A percentile compares a stretch with the other conserved stretches of the same genome.
These are phyloP conservation scores for Cynopterus sphinx DNA, from an alignment of 2,797 vertebrate species.

Conservation along the genomic window DNA sequence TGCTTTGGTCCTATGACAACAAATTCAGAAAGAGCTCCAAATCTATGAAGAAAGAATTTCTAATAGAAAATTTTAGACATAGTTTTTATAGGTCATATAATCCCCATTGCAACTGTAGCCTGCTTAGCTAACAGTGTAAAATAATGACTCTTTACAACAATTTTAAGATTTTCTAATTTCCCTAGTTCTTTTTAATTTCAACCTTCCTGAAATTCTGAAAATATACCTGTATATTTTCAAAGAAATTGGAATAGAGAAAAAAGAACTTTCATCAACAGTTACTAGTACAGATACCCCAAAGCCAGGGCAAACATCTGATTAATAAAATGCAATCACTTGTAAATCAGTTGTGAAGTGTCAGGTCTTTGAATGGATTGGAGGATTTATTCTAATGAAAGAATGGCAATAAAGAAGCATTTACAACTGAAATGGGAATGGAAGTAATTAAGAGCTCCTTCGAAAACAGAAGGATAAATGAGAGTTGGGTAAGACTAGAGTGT, in stretches of 20 bases:
- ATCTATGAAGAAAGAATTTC: constrained; percentile 11
- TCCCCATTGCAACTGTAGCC: not conserved
- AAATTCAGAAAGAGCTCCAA: not conserved
- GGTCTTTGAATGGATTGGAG: constrained; percentile 83
- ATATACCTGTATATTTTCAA: not conserved
- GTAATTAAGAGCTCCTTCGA: constrained; percentile 88
- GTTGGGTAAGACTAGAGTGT: constrained; percentile 53
- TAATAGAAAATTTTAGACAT: constrained; percentile 29
- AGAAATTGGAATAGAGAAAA: not conserved
- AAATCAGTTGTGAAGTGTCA: constrained; percentile 86
- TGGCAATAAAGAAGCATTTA: constrained; percentile 87
- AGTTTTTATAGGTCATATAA: constrained; percentile 26
- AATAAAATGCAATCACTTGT: constrained; percentile 87
- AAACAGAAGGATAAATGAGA: constrained; percentile 84
- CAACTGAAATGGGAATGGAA: constrained; percentile 85
- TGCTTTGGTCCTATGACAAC: not conserved
- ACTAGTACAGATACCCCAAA: constrained; percentile 46
- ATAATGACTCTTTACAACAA: constrained; percentile 52
- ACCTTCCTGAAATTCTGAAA: not conserved
- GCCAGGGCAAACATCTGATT: constrained; percentile 80
- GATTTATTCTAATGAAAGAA: constrained; percentile 89
- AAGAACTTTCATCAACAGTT: constrained; percentile 33
- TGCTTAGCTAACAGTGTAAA: not conserved
- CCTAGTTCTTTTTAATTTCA: constrained; percentile 13
- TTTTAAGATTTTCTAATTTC: constrained; percentile 43